Percentiles rank a stretch among this genome's conserved stretches.
phyloP scores from a whole-genome alignment of 2,113 vertebrate genomes.

The Ivindomyrus marchei region DNA sequence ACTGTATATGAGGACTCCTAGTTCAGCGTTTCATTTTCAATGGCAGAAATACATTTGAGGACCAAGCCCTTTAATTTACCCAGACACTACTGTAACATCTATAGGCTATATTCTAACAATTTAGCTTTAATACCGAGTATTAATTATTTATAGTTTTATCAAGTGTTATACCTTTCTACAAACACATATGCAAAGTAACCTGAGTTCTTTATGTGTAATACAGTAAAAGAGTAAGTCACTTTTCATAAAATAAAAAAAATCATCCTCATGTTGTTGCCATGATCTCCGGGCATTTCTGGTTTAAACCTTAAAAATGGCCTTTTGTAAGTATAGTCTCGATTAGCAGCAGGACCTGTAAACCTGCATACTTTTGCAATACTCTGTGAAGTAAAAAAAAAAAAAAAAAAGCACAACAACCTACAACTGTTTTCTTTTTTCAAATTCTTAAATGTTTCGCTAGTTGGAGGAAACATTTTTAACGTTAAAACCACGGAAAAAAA shows the following conservation, averaged over 20 bases:
- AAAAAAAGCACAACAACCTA: not conserved
- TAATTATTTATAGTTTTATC: not conserved
- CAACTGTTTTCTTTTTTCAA: not conserved
- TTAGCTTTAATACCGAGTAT: not conserved
- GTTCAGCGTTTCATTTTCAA: not conserved
- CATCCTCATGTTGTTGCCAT: constrained; percentile 22
- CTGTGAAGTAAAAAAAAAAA: not conserved
- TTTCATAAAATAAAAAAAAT: not conserved
- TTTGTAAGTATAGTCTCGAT: not conserved
- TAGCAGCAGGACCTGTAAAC: not conserved
- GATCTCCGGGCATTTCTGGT: constrained; percentile 59
- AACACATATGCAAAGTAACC: not conserved
- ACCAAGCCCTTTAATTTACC: not conserved
- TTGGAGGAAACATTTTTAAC: not conserved
- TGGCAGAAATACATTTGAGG: not conserved
- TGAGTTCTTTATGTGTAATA: not conserved
- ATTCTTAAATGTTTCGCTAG: not conserved
- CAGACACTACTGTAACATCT: not conserved
- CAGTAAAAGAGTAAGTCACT: not conserved
- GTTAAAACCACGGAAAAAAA: not conserved
- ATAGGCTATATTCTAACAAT: not conserved
- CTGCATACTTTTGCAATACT: not conserved
- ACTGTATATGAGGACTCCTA: constrained; percentile 22
- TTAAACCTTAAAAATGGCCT: constrained; percentile 50
- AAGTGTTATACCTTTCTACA: not conserved